Conservation (phyloP, 30 jellyfish, hydroid and myxozoan species). For the Aurelia sp. region DNA sequence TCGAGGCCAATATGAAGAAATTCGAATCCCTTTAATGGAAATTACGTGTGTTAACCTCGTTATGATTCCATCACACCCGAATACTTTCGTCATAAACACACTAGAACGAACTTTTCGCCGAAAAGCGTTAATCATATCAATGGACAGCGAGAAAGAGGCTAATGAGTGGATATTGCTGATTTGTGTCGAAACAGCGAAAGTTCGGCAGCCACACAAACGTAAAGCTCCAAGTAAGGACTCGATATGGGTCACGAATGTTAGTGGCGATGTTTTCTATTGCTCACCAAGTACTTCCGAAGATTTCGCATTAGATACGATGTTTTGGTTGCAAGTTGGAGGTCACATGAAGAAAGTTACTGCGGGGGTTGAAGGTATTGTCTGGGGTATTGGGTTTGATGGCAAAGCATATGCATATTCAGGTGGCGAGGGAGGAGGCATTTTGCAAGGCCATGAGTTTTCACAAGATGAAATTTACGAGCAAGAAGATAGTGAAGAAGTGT, state of each 20-base stretch:
- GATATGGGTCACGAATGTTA: constrained; percentile 81
- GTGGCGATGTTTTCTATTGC: constrained; percentile 87
- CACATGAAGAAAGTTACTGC: constrained; percentile 78
- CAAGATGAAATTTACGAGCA: constrained; percentile 53
- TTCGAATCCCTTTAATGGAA: constrained; percentile 46
- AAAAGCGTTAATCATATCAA: constrained; percentile 50
- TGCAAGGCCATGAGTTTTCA: constrained; percentile 41
- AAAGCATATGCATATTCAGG: constrained; percentile 78
- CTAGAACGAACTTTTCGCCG: constrained; percentile 66
- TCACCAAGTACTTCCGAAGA: constrained; percentile 33
- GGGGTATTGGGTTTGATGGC: constrained; percentile 98
- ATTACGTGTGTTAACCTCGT: constrained; percentile 74
- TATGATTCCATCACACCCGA: constrained; percentile 61
- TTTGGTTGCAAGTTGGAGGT: constrained; percentile 88
- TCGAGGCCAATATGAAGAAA: constrained; percentile 69
- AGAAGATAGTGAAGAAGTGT: constrained; percentile 41
- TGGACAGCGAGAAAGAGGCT: constrained; percentile 78
- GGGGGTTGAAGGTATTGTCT: constrained; percentile 79
- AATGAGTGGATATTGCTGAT: constrained; percentile 80
- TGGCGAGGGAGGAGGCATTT: constrained; percentile 80
- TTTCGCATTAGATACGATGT: constrained; percentile 58
- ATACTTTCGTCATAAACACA: constrained; percentile 74
- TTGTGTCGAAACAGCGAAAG: constrained; percentile 57
- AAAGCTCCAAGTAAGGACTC: constrained; percentile 30
- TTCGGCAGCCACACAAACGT: constrained; percentile 9